A percentile compares a stretch with the other conserved stretches of the same genome.
Conservation (phyloP, 1,140 invertebrate species). For the Drosophila jambulina region DNA sequence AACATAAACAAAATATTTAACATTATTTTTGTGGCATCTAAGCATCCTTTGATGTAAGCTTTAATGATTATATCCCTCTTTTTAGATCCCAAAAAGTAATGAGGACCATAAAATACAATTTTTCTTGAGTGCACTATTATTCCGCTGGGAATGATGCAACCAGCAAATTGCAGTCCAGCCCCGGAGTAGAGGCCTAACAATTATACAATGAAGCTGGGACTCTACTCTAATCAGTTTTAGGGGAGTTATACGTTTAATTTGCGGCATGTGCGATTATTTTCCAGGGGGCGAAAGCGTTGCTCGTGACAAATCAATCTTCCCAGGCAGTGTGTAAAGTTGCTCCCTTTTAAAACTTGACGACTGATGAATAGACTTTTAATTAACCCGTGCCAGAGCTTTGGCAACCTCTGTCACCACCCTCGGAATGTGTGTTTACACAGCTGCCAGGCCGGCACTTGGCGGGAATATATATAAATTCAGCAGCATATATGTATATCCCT, state of each 20-base stretch:
- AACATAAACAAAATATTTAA: too few species aligned
- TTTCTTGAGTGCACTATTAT: constrained; percentile 4
- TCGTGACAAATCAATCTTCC: constrained; percentile 36
- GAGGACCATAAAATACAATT: neutral
- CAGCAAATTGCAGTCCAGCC: constrained; percentile 20
- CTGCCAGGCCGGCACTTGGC: constrained; percentile 34
- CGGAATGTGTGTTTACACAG: constrained; percentile 42
- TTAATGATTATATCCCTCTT: neutral
- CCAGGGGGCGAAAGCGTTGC: neutral
- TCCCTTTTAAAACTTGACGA: constrained; percentile 17
- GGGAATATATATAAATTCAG: constrained; percentile 31
- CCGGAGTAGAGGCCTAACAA: constrained; percentile 17
- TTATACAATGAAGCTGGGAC: constrained; percentile 6
- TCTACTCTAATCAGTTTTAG: neutral
- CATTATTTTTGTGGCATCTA: neutral
- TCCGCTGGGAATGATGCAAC: constrained; percentile 15
- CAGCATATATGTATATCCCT: constrained; percentile 1
- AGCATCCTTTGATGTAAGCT: neutral
- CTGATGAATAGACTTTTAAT: constrained; percentile 54
- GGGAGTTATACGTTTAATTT: constrained; percentile 17
- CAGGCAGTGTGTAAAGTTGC: constrained; percentile 19
- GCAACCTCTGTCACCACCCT: constrained; percentile 36
- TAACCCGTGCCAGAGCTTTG: constrained; percentile 34
- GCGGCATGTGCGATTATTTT: constrained; percentile 6
- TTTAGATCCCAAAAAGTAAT: neutral